A percentile compares a stretch with the other conserved stretches of the same genome.
Evolutionary conservation across 2,797 vertebrate species (phyloP).

Genomic region (Spheniscus humboldti): DNA sequence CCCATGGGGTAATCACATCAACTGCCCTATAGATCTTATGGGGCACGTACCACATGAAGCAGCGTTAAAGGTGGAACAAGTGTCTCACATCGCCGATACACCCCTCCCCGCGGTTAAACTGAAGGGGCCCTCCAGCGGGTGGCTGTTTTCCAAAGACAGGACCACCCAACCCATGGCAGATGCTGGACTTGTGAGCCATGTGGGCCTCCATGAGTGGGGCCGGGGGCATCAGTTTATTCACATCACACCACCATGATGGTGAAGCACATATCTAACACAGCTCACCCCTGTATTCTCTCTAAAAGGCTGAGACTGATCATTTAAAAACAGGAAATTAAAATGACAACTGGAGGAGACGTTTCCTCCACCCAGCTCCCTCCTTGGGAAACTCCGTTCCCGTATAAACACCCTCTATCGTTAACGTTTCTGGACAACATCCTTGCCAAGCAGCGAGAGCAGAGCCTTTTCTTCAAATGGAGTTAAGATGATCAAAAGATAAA

Average conservation of each 20-base stretch:
- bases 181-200: neutral
- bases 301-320: neutral
- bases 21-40: neutral
- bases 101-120: neutral
- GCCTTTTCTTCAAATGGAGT: neutral
- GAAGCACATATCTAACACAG: neutral
- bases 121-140: neutral
- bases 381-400: neutral
- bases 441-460: neutral
- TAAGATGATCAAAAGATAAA: neutral
- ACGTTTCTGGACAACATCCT: neutral
- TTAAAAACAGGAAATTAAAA: neutral
- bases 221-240: neutral
- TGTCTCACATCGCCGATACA: neutral
- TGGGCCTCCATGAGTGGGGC: neutral
- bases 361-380: neutral
- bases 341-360: neutral
- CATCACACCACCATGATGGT: neutral
- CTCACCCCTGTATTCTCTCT: neutral
- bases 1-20: neutral
- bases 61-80: neutral
- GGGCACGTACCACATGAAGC: accelerated
- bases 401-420: neutral
- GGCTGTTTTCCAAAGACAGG: neutral
- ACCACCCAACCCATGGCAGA: neutral